Conservation (phyloP, 2,888 invertebrate species). For the Sarcophaga rosellei region DNA sequence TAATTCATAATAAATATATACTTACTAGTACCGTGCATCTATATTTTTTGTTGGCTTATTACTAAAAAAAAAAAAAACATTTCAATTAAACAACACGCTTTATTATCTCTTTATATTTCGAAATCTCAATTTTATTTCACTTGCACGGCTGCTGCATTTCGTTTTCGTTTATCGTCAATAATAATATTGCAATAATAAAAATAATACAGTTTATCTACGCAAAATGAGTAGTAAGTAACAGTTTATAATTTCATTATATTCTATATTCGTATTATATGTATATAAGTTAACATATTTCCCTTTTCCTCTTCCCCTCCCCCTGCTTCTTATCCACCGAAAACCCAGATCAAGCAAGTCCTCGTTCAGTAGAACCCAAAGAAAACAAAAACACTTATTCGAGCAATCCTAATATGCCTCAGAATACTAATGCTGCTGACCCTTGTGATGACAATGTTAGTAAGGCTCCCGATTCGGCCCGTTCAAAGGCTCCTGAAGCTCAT, state of each 20-base stretch:
- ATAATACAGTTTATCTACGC: slow-evolving; percentile 70
- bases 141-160: slow-evolving; percentile 71
- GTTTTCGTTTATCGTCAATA: slow-evolving; percentile 27
- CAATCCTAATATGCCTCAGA: neutral
- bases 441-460: slow-evolving; percentile 32
- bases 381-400: neutral
- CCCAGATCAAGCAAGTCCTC: slow-evolving; percentile 34
- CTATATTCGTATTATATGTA: neutral
- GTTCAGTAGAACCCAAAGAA: neutral
- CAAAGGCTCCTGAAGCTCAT: slow-evolving; percentile 49
- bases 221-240: slow-evolving; percentile 75
- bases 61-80: neutral
- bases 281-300: neutral
- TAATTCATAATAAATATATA: neutral
- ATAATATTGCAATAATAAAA: slow-evolving; percentile 35
- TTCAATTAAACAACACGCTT: slow-evolving; percentile 42
- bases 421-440: neutral
- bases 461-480: slow-evolving; percentile 25
- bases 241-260: neutral
- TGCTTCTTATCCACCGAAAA: neutral
- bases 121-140: slow-evolving; percentile 57
- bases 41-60: slow-evolving; percentile 36
- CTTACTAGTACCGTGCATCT: neutral
- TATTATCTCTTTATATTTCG: slow-evolving; percentile 45
- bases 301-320: neutral